These are phyloP conservation scores for Napeogenes inachia DNA, from an alignment of 2,888 invertebrate species.

Conservation along the genomic window DNA sequence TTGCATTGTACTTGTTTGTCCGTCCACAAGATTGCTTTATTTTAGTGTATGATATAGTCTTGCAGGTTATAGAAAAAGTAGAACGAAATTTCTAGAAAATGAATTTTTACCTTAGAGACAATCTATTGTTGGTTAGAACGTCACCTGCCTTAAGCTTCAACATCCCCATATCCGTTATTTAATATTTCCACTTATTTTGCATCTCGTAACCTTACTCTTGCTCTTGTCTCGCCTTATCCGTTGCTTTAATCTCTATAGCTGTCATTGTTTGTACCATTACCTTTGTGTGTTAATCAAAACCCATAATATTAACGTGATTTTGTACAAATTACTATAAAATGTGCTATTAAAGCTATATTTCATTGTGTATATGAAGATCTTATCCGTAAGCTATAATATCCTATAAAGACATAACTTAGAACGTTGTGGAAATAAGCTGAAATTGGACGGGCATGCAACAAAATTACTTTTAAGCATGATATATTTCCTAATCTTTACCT, in stretches of 20 bases:
- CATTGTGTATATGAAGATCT: neutral
- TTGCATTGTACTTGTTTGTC: slow-evolving; percentile 54
- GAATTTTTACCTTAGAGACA: slow-evolving; percentile 28
- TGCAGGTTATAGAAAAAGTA: slow-evolving; percentile 10
- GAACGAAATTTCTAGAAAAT: slow-evolving; percentile 14
- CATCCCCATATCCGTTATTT: slow-evolving; percentile 39
- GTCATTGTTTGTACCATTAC: slow-evolving; percentile 12
- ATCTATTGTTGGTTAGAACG: neutral
- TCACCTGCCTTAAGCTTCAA: slow-evolving; percentile 32
- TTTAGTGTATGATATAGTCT: slow-evolving; percentile 30
- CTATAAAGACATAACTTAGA: slow-evolving; percentile 6
- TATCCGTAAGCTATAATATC: neutral
- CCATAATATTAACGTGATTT: neutral
- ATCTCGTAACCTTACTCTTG: slow-evolving; percentile 27
- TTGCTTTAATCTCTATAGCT: slow-evolving; percentile 38
- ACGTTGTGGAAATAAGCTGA: slow-evolving; percentile 71
- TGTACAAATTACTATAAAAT: neutral
- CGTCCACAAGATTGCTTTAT: slow-evolving; percentile 54
- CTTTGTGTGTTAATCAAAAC: neutral
- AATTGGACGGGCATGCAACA: slow-evolving; percentile 69
- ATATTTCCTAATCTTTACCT: slow-evolving; percentile 36
- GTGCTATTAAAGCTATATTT: neutral
- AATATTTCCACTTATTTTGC: slow-evolving; percentile 37
- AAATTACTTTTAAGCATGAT: slow-evolving; percentile 48
- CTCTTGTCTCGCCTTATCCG: slow-evolving; percentile 47